Percentiles rank a stretch among this genome's conserved stretches.
These are phyloP conservation scores for Archegozetes longisetosus DNA, from an alignment of 1,140 invertebrate species.

Conservation along the genomic window DNA sequence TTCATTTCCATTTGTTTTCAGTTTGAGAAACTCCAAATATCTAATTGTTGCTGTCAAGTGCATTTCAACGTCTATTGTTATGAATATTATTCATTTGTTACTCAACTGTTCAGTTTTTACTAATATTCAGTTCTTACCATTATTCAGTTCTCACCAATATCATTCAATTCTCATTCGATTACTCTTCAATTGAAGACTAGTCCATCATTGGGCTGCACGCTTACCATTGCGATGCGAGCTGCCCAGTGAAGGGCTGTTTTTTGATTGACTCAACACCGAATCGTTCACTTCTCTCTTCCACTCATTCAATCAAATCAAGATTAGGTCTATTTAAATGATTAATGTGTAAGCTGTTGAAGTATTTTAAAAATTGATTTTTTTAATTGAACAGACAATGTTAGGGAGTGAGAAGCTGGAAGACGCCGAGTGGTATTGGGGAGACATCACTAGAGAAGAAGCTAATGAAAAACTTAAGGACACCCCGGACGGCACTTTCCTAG, in stretches of 20 bases:
- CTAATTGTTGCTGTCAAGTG: too few relatives aligned
- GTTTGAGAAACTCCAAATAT: too few relatives aligned
- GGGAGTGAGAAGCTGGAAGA: slow-evolving; percentile 31
- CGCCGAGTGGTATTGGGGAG: slow-evolving; percentile 83
- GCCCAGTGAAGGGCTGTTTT: slow-evolving; percentile 18
- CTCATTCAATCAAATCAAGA: too few relatives aligned
- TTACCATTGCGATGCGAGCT: slow-evolving; percentile 14
- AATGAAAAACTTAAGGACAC: slow-evolving; percentile 78
- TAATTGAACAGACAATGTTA: neutral
- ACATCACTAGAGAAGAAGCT: slow-evolving; percentile 71
- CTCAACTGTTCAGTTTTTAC: too few relatives aligned
- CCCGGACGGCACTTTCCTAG: slow-evolving; percentile 85
- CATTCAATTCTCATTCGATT: neutral
- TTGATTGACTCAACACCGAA: neutral
- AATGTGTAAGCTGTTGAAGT: too few relatives aligned
- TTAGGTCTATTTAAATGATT: too few relatives aligned
- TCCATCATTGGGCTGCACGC: slow-evolving; percentile 16
- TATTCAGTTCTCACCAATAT: too few relatives aligned
- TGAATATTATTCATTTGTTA: too few relatives aligned
- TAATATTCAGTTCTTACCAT: too few relatives aligned
- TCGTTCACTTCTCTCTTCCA: too few relatives aligned
- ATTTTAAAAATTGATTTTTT: too few relatives aligned
- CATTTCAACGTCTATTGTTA: too few relatives aligned
- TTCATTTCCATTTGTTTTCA: neutral
- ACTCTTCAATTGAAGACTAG: neutral